Percentiles rank a stretch among this genome's conserved stretches.
Conservation (phyloP, 1,140 invertebrate species). For the Melipona quadrifasciata region DNA sequence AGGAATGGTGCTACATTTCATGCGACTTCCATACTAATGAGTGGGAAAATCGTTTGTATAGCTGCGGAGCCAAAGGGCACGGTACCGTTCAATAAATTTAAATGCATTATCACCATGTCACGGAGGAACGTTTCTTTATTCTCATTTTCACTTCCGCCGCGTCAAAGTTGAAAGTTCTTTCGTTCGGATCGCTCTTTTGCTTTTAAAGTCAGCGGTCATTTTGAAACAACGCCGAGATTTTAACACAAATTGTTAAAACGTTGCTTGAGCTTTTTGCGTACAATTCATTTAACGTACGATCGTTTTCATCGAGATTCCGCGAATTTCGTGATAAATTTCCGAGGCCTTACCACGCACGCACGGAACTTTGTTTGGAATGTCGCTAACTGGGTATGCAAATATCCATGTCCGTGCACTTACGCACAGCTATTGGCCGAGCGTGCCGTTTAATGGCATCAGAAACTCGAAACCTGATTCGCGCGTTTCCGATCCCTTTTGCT, state of each 20-base stretch:
- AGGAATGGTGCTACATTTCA: conserved; percentile 1
- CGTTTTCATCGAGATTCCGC: background rate
- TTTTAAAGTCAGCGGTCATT: too few species aligned
- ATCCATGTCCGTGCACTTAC: conserved; percentile 37
- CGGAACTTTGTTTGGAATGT: conserved; percentile 61
- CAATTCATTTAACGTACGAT: background rate
- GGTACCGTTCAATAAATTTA: background rate
- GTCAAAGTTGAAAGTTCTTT: background rate
- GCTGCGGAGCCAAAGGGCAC: background rate
- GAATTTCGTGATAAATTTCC: conserved; percentile 26
- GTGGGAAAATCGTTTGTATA: background rate
- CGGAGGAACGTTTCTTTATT: background rate
- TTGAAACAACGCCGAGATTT: too few species aligned
- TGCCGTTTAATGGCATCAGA: conserved; percentile 66
- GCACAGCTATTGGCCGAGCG: conserved; percentile 48
- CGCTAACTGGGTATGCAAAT: conserved; percentile 68
- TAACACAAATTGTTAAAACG: too few species aligned
- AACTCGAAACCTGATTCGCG: conserved; percentile 45
- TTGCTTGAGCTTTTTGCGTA: too few species aligned
- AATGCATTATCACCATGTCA: background rate
- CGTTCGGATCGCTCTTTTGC: too few species aligned
- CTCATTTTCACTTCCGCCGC: background rate
- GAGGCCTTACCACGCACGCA: background rate
- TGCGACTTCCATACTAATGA: background rate
- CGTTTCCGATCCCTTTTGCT: background rate